Base-by-base conservation (phyloP, 1,140 invertebrate species). In the Helicoverpa zea region DNA sequence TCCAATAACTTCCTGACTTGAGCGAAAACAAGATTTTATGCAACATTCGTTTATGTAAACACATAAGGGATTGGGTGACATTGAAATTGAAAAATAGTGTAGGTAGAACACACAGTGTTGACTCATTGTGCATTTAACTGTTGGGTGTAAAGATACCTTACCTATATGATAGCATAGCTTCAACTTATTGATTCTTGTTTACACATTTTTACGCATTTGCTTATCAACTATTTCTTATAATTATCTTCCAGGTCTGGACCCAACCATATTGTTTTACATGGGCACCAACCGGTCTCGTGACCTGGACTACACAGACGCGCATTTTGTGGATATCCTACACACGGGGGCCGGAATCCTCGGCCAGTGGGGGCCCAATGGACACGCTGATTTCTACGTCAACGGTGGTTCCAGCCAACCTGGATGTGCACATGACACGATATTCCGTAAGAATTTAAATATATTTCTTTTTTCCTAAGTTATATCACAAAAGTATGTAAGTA, bases 301-400 rank as follows among this genome's bases (percentile, higher is more conserved):
- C 85, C 94, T 99, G 83, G 98, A 99, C 92, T 96, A 97, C 58
- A 96, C 96, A 1, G 98, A 99, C 91, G 98, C 98, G 0, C 95
- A 97, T 83, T 98, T 98, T 91, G 98, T 98, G 23, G 98, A 98
- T 92, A 97, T 98, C 29, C 96, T 99, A 64, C 98, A 99, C 90
- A 98, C 98, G 0, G 98, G 98, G 49, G 98, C 97, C 0, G 98
- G 98, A 0, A 97, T 98, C 68, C 95, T 98, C 16, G 97, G 97
- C 0, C 97, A 98, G 88, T 98, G 97, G 97, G 97, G 97, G 2
- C 97, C 97, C 1, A 98, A 97, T 85, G 98, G 98, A 0, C 98
- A 98, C 90, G 97, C 97, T 11, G 98, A 98, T 91, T 98, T 98
- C 92, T 98, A 98, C 93, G 97, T 98, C 30, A 98, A 98, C 89